Percentiles rank a stretch among this genome's conserved stretches.
Conservation (phyloP, 2,113 vertebrate species). For the Elephas maximus region DNA sequence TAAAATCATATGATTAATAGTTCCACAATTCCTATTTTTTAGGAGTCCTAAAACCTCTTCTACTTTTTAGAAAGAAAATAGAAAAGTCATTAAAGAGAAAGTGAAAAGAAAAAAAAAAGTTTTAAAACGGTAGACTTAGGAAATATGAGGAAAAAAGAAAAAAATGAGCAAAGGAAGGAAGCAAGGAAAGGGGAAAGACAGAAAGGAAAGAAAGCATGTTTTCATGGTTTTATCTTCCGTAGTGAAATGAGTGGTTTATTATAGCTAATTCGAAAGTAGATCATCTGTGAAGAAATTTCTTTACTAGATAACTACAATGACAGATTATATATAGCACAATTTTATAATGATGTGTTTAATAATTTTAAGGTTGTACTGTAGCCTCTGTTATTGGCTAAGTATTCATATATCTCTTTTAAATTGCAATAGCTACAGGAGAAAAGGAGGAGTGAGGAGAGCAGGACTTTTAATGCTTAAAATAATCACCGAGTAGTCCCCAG, state of each 20-base stretch:
- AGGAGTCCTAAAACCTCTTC: not conserved
- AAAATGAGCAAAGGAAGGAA: not conserved
- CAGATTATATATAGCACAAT: not conserved
- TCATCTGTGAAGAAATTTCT: not conserved
- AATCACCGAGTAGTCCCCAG: slow-evolving; percentile 25
- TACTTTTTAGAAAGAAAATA: not conserved
- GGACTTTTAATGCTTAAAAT: not conserved
- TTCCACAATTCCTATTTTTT: not conserved
- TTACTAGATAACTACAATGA: not conserved
- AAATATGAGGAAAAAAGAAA: not conserved
- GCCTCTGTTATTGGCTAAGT: not conserved
- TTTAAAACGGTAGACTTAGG: not conserved
- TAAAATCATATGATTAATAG: not conserved
- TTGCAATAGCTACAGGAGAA: not conserved
- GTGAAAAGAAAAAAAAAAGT: not conserved
- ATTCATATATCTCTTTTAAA: slow-evolving; percentile 25
- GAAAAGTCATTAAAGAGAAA: not conserved
- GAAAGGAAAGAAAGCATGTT: not conserved
- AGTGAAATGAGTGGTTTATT: not conserved
- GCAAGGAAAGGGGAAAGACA: not conserved
- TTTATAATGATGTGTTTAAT: slow-evolving; percentile 15
- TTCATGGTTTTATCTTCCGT: not conserved
- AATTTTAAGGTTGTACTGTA: not conserved
- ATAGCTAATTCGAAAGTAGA: not conserved
- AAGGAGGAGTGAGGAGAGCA: not conserved